phyloP scores from a whole-genome alignment of 2,888 invertebrate genomes.

The Andrena minutula region DNA sequence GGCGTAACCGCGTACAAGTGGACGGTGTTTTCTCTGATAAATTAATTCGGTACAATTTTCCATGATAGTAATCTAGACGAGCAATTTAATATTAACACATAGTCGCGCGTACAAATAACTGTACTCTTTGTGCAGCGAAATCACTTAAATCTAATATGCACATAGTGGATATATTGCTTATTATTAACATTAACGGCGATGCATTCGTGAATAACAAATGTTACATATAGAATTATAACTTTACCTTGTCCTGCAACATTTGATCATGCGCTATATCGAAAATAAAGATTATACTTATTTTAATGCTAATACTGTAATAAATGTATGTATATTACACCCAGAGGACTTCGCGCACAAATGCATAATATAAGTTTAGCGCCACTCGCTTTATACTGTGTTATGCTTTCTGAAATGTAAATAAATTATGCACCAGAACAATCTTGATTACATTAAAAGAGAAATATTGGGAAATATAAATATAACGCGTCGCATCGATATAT shows the following conservation, averaged over 20 bases:
- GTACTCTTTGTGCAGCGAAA: slow-evolving; percentile 38
- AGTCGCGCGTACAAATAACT: slow-evolving; percentile 13
- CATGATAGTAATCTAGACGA: slow-evolving; percentile 5
- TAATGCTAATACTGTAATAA: slow-evolving; percentile 26
- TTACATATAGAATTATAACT: not conserved
- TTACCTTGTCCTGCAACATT: not conserved
- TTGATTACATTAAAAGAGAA: not conserved
- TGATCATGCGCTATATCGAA: not conserved
- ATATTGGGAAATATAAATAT: not conserved
- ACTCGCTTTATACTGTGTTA: not conserved
- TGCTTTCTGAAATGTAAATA: slow-evolving; percentile 3
- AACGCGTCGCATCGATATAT: not conserved
- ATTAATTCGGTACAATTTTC: slow-evolving; percentile 38
- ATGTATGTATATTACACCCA: slow-evolving; percentile 7
- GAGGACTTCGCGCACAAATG: slow-evolving; percentile 31
- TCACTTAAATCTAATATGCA: slow-evolving; percentile 38
- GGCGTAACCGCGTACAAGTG: slow-evolving; percentile 49
- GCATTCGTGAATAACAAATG: slow-evolving; percentile 4
- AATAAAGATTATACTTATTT: slow-evolving; percentile 9
- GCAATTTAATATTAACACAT: slow-evolving; percentile 19
- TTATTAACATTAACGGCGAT: slow-evolving; percentile 2
- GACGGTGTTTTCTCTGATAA: slow-evolving; percentile 59
- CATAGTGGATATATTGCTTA: slow-evolving; percentile 28
- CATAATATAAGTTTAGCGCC: not conserved
- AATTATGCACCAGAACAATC: not conserved